Percentiles rank a stretch among this genome's conserved stretches.
Evolutionary conservation across 2,113 vertebrate species (phyloP).

Genomic region (Xenopus borealis): DNA sequence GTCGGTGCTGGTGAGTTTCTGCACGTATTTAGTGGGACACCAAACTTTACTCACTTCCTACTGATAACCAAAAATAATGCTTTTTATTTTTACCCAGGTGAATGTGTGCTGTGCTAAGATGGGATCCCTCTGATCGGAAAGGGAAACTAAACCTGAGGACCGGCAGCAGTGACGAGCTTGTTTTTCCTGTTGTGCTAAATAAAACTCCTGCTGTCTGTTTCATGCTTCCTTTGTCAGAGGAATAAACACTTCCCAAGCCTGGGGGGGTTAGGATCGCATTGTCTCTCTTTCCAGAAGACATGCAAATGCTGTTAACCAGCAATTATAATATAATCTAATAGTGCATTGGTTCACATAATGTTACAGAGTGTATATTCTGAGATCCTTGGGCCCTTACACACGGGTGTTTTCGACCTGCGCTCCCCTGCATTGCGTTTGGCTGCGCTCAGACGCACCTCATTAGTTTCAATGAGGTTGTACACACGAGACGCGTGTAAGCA

Average conservation of each 20-base stretch:
- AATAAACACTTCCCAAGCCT: slow-evolving; percentile 33
- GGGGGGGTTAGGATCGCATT: slow-evolving; percentile 6
- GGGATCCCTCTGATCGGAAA: slow-evolving; percentile 18
- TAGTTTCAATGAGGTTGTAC: too few relatives aligned
- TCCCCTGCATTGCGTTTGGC: too few relatives aligned
- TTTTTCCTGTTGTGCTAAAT: slow-evolving; percentile 43
- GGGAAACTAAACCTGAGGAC: slow-evolving; percentile 24
- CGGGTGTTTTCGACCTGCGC: too few relatives aligned
- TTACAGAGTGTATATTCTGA: too few relatives aligned
- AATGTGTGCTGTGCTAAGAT: slow-evolving; percentile 7
- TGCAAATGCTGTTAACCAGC: neutral
- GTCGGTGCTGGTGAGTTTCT: neutral
- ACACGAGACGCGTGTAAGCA: too few relatives aligned
- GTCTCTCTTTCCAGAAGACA: neutral
- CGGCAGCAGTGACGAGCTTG: slow-evolving; percentile 20
- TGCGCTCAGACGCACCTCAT: too few relatives aligned
- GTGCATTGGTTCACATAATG: neutral
- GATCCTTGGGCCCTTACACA: too few relatives aligned
- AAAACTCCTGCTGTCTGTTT: slow-evolving; percentile 19
- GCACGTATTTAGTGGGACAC: slow-evolving; percentile 1
- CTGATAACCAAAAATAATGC: slow-evolving; percentile 6
- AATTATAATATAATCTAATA: neutral
- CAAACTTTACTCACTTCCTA: neutral
- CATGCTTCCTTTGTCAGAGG: slow-evolving; percentile 23
- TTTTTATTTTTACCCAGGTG: slow-evolving; percentile 27